Base-by-base conservation (phyloP, 2,113 vertebrate species). In the Proterorhinus semilunaris region DNA sequence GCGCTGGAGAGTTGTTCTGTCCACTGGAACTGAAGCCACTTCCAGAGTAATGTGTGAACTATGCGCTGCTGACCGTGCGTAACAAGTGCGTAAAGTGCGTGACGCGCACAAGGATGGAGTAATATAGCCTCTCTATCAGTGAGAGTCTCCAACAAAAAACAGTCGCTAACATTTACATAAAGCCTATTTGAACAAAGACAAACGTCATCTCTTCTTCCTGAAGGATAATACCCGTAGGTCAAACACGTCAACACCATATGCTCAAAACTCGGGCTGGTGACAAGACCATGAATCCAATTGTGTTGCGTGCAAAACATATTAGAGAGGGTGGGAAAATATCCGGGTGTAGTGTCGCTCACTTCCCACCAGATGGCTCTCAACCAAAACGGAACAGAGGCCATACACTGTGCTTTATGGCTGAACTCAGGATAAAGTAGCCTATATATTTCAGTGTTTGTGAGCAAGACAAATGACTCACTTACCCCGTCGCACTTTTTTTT, bases 311-410 rank as follows among this genome's bases (percentile, higher is more conserved):
- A 36, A 36, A 36, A 36, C 2, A 4, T n/a, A 42, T 12, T 36
- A 27, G 10, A 10, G 21, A 21, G 21, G 21, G 21, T n/a, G 21
- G n/a, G 16, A 1, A 57, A 36, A 27, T 42, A 10, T 36, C 10
- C 12, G 27, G 27, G 11, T 57, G 54, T 17, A 57, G 54, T 57
- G 54, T 57, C 10, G 3, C 11, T 36, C 36, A 36, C 12, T 10
- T 57, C 5, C 54, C 54, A 57, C 54, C 54, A 42, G 54, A 57
- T 57, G 54, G 27, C 54, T 57, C 54, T 57, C 54, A 57, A 17
- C 11, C 54, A 36, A 57, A 57, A 57, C 54, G 27, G 54, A 57
- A 57, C 10, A 47, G 10, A 27, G 1, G 7, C 51, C n/a, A 8
- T 47, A 36, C 5, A 7, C 4, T 7, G 27, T 36, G 27, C 27